Evolutionary conservation across 2,888 invertebrate species (phyloP).

Genomic region (Periphyllus acericola): DNA sequence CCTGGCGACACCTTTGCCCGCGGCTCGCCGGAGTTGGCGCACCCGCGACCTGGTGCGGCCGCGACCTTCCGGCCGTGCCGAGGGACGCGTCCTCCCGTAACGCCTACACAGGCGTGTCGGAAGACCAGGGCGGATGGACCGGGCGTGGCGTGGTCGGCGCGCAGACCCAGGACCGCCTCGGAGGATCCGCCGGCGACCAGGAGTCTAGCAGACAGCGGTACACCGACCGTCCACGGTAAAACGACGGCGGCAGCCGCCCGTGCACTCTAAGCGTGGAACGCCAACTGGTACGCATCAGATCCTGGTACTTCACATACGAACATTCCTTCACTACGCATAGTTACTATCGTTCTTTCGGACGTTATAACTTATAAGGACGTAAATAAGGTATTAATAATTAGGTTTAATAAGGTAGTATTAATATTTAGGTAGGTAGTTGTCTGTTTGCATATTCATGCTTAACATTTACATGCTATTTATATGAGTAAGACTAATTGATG

Average conservation of each 20-base stretch:
- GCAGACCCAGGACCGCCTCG: conserved; percentile 59
- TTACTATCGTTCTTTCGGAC: too few species aligned
- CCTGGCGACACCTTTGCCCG: neutral
- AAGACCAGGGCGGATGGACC: conserved; percentile 60
- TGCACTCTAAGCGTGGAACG: neutral
- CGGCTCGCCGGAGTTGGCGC: neutral
- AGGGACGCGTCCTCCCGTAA: conserved; percentile 58
- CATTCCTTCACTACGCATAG: conserved; percentile 25
- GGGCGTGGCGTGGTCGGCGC: conserved; percentile 59
- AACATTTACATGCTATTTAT: too few species aligned
- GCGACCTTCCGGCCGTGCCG: conserved; percentile 52
- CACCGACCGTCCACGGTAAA: neutral
- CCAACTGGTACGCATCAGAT: neutral
- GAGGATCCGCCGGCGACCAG: conserved; percentile 58
- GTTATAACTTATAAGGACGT: too few species aligned
- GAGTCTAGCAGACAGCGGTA: neutral
- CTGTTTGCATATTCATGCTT: too few species aligned
- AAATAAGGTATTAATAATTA: too few species aligned
- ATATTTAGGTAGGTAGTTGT: too few species aligned
- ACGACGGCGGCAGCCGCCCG: neutral
- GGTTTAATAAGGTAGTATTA: too few species aligned
- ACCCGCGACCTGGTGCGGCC: conserved; percentile 9
- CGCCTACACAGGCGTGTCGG: conserved; percentile 62
- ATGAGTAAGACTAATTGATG: too few species aligned
- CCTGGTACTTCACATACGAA: conserved; percentile 56